Evolutionary conservation across 2,113 vertebrate species (phyloP), one percentile per base, ranked within the genome.

Genomic region (Perca fluviatilis): DNA sequence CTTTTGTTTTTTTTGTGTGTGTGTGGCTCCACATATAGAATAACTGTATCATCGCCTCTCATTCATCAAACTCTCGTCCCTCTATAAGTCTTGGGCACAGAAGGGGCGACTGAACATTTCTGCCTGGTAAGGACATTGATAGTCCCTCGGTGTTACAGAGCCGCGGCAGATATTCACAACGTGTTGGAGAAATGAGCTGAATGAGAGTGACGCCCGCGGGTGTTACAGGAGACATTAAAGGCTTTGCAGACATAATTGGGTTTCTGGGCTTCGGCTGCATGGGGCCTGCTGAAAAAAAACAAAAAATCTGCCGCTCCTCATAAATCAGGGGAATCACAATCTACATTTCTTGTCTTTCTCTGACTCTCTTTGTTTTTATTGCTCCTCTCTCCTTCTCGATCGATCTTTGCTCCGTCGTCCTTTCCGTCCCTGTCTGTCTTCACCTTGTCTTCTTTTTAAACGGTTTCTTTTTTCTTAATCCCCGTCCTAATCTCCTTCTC

Each of bases 221-320:
- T 23, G 68, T 82, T 84, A 84, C 63, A 65, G 70, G 58, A 86
- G 58, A 79, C 80, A 84, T 89, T 83, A 87, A 88, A 74, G 82
- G 74, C 70, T 86, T 84, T 88, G 85, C 70, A 87, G 80, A 71
- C 71, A 72, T 88, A 89, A 91, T 82, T 89, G 80, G 80, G 71
- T 91, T 88, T 86, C 85, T 70, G 60, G 64, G 72, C 53, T 77
- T 77, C 27, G 74, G 71, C 63, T 80, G 74, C 84, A 87, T 70
- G 54, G 27, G 50, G 40, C 51, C 13, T 0, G 23, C 21, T 21
- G 49, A 47, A 76, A 69, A 71, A 43, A 43, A 43, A n/a, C n/a
- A 3, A 43, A 3, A 9, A 47, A 21, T 2, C 15, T 57, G 65
- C 65, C 66, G 2, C 33, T 78, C 67, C 68, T 82, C 80, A 88